Base-by-base conservation (phyloP, 1,140 invertebrate species). In the Sycophaga agraensis region DNA sequence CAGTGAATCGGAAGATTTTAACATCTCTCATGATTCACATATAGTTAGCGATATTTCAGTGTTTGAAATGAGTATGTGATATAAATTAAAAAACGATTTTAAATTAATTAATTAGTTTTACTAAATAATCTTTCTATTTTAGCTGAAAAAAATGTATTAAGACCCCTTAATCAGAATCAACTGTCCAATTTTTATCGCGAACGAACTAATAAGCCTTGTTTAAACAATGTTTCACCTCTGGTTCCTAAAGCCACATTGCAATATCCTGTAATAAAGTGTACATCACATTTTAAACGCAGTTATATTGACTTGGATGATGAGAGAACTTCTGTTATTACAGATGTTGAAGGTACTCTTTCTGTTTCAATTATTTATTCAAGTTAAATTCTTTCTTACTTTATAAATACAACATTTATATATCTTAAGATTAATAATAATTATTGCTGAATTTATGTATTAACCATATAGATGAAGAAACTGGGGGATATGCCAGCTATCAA, bases 261-360 rank as follows among this genome's bases (percentile, higher is more conserved):
- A 8, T 77, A 80, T 70, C 78, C 79, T 66, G 70, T 62, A 12
- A 80, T 81, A 65, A 81, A 82, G 59, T 85, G 84, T 64, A 83
- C 83, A 1, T 79, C 82, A 9, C 80, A 82, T 66, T 83, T 84
- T 53, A 81, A 84, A 63, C 70, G 84, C 57, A 79, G 77, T 51
- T 87, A 83, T 57, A 84, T 86, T 65, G 84, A 86, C 68, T 73
- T 84, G 4, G 85, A 87, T 55, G 84, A 86, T 62, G 86, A 87
- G 72, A 83, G 86, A 68, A 79, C 85, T 64, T 86, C 85, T 4
- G 83, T 86, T 11, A 85, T 84, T 37, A 87, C 85, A 11, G 86
- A 87, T 66, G 84, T 87, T 45, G 85, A 86, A 80, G 84, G 83
- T 84, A 71, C 49, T 40, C 26, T 12, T 48, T 26, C 26, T 8